Evolutionary conservation across 2,113 vertebrate species (phyloP).

Genomic region (Brienomyrus longianalis): DNA sequence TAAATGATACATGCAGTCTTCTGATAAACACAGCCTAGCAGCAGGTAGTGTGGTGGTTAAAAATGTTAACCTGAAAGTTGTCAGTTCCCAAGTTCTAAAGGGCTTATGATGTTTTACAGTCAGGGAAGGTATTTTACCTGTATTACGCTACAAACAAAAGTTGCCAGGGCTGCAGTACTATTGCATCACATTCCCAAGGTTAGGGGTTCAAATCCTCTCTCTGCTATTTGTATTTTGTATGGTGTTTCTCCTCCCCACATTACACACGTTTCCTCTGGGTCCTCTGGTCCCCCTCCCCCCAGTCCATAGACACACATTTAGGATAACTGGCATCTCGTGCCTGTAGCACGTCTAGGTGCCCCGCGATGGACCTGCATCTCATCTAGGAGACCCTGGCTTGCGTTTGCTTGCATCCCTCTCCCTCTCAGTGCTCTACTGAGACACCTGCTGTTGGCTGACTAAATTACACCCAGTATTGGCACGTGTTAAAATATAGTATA

Average conservation of each 20-base stretch:
- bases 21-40: neutral
- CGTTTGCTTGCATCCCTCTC: neutral
- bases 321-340: neutral
- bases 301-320: neutral
- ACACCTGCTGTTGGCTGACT: neutral
- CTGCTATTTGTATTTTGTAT: neutral
- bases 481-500: neutral
- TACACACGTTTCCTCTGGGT: neutral
- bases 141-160: neutral
- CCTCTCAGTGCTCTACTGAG: neutral
- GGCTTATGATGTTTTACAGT: neutral
- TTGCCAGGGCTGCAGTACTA: neutral
- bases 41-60: neutral
- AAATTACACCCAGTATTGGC: neutral
- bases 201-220: constrained; percentile 2
- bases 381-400: neutral
- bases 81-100: neutral
- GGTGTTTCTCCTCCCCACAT: neutral
- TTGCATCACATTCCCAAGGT: neutral
- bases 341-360: neutral
- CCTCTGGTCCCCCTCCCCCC: neutral
- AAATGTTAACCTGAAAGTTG: neutral
- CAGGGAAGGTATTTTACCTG: neutral
- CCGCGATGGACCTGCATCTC: neutral
- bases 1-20: neutral